Percentiles rank a stretch among this genome's conserved stretches.
These are phyloP conservation scores for Zoanthus sociatus DNA, from an alignment of 92 coral and sea anemone genomes.

Conservation along the genomic window DNA sequence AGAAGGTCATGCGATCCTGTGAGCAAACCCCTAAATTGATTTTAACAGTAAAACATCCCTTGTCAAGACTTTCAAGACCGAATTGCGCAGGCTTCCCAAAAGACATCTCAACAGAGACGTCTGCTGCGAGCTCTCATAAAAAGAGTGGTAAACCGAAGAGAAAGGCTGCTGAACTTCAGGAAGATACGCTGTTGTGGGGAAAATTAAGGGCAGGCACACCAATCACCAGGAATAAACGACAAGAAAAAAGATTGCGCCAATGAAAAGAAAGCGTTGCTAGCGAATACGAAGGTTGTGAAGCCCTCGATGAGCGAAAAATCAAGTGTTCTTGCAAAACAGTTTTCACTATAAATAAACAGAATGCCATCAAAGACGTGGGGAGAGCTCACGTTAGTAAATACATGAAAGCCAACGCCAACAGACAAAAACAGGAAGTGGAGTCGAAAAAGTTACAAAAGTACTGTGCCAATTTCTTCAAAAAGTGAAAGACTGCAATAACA, in stretches of 20 bases:
- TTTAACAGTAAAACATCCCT: slow-evolving; percentile 22
- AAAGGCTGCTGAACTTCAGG: slow-evolving; percentile 39
- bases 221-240: slow-evolving; percentile 43
- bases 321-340: slow-evolving; percentile 38
- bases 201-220: slow-evolving; percentile 44
- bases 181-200: slow-evolving; percentile 44
- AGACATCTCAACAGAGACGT: slow-evolving; percentile 30
- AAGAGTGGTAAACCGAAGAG: slow-evolving; percentile 49
- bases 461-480: too few relatives aligned
- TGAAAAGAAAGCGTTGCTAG: slow-evolving; percentile 40
- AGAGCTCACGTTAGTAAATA: too few relatives aligned
- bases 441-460: too few relatives aligned
- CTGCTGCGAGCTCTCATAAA: slow-evolving; percentile 30
- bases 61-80: background rate
- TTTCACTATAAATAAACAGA: slow-evolving; percentile 37
- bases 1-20: slow-evolving; percentile 45
- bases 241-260: slow-evolving; percentile 31
- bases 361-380: slow-evolving; percentile 47
- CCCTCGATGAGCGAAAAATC: slow-evolving; percentile 41
- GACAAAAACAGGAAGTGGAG: too few relatives aligned
- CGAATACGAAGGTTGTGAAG: slow-evolving; percentile 47
- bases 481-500: too few relatives aligned
- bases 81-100: slow-evolving; percentile 11
- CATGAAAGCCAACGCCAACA: too few relatives aligned
- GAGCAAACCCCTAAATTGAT: slow-evolving; percentile 27